Evolutionary conservation across 2,888 invertebrate species (phyloP), one percentile per base, ranked within the genome.

Genomic region (Lithosia quadra): DNA sequence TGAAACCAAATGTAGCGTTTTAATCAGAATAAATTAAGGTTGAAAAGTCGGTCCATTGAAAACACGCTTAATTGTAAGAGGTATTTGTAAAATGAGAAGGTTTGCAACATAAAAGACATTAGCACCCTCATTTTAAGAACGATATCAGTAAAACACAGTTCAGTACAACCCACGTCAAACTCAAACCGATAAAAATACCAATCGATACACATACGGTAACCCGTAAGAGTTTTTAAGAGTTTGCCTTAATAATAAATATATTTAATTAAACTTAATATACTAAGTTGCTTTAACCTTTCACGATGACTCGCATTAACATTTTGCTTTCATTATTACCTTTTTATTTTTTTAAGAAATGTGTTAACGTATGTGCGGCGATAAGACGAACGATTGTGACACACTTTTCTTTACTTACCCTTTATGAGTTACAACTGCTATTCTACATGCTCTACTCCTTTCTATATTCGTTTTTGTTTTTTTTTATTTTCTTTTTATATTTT

Each of bases 201-300:
- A 63, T 63, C 56, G 56, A 62, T 62, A 61, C 33, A 69, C 33
- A 49, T 49, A 49, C 49, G n/a, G 22, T 9, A 59, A 10, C 13
- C 22, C 9, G 8, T 65, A 58, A 62, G 59, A 34, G 21, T 9
- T 67, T 49, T 58, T 21, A 67, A 18, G 0, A 24, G 39, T 69
- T 73, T 69, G 65, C 69, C 67, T 73, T 74, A 76, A 70, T 67
- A 75, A 74, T 63, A 68, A 56, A 68, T 64, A 69, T 68, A 79
- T 79, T 81, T 74, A 78, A 84, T 80, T 80, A 75, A 69, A 69
- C 64, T 57, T 59, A 71, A 77, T 78, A 72, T 21, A 76, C 83
- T 79, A 79, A 82, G 77, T 83, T 82, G 79, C 80, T 80, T 81
- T 81, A 84, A 86, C 88, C 86, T 89, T 88, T 78, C 78, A 80